Evolutionary conservation across 1,140 invertebrate genomes (phyloP), one percentile per base, ranked within the genome.

Genomic region (Himalopsyche phryganea): DNA sequence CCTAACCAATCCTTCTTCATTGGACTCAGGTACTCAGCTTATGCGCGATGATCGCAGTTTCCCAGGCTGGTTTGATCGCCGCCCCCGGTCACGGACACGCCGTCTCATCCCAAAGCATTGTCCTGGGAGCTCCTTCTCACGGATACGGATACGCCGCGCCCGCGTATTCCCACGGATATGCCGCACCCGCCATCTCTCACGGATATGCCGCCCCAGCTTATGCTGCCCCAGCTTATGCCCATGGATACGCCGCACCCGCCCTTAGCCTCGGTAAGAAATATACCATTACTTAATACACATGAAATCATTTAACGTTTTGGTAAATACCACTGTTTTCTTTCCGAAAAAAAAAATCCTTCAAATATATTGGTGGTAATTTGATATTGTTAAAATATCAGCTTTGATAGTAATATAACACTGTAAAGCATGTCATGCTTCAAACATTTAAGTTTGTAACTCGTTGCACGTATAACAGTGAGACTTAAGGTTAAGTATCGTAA

Each of bases 11-110:
- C n/a, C n/a, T n/a, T n/a, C n/a, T n/a, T n/a, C n/a, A n/a, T n/a
- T n/a, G n/a, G n/a, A n/a, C n/a, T n/a, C 71, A 78, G 76, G 68
- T 77, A 33, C 18, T 76, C 32, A 65, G 69, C 46, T 62, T 77
- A 46, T 63, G 69, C 53, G 70, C 71, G 10, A 46, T 73, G 17
- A 65, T 73, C 33, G 73, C 70, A 5, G 68, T 66, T 1, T 70
- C 68, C 28, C 69, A 72, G 42, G 71, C 68, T 47, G 71, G 73
- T 32, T 56, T 71, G n/a, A 66, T 74, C 41, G 66, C 69, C 45
- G 61, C 60, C 19, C 65, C 66, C 13, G 49, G 63, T 4, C 42
- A 58, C 36, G 65, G 64, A 1, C 69, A 68, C 48, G 52, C 66
- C 36, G 65, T 67, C 23, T 67, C 66, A 36, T 69, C 64, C 17